phyloP scores from a whole-genome alignment of 1,140 invertebrate genomes.

The Brachionus asplanchnoidis region DNA sequence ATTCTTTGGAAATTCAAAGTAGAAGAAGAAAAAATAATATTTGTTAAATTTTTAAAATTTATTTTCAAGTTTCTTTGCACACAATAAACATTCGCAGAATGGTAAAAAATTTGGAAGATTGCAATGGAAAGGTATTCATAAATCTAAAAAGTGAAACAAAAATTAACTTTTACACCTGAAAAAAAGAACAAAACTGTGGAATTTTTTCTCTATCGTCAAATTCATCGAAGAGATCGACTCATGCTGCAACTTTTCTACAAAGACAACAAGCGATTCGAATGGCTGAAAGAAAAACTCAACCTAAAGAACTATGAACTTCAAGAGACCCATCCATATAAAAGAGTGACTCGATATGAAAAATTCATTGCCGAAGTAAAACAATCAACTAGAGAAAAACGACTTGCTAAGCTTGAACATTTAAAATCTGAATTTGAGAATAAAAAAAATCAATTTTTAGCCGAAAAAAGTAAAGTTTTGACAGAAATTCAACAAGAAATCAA shows the following conservation, averaged over 20 bases:
- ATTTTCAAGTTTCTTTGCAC: neutral
- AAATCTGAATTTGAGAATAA: neutral
- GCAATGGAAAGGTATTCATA: neutral
- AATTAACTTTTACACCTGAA: neutral
- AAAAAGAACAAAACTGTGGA: slow-evolving; percentile 15
- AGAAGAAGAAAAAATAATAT: neutral
- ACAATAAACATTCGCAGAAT: neutral
- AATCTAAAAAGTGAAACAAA: neutral
- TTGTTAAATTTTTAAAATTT: neutral
- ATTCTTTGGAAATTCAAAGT: slow-evolving; percentile 29
- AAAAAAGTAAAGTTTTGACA: neutral
- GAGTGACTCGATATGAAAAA: slow-evolving; percentile 3
- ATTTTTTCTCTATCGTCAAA: slow-evolving; percentile 22
- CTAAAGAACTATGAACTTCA: neutral
- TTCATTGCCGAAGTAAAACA: neutral
- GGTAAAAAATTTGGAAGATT: neutral
- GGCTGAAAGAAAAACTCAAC: neutral
- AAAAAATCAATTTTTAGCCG: neutral
- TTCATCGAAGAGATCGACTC: slow-evolving; percentile 12
- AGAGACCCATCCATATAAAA: slow-evolving; percentile 14
- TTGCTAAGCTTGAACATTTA: neutral
- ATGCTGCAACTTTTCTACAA: slow-evolving; percentile 3
- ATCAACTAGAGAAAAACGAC: neutral
- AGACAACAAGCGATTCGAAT: slow-evolving; percentile 12
- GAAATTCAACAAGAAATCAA: slow-evolving; percentile 19